Evolutionary conservation across 2,797 vertebrate species (phyloP).

Genomic region (Bovichtus variegatus): DNA sequence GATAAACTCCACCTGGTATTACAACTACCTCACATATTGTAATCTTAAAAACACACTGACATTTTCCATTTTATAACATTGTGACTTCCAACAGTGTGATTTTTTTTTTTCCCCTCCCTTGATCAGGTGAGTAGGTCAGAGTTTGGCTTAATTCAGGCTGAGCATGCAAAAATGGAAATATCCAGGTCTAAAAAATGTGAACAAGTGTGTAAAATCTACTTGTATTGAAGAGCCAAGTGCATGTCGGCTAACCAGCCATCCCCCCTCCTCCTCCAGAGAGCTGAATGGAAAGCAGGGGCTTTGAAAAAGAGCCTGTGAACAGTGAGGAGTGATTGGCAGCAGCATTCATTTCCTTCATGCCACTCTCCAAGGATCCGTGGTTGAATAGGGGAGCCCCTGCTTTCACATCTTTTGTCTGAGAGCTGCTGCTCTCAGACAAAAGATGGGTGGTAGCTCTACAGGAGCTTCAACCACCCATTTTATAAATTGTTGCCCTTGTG

Average conservation of each 20-base stretch:
- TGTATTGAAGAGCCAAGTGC: slow-evolving; percentile 27
- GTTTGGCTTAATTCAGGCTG: background rate
- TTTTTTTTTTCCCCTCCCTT: background rate
- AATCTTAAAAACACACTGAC: background rate
- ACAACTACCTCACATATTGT: background rate
- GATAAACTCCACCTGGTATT: background rate
- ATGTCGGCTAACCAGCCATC: slow-evolving; percentile 17
- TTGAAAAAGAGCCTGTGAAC: slow-evolving; percentile 74
- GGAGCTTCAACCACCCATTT: slow-evolving; percentile 27
- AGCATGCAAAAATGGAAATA: slow-evolving; percentile 15
- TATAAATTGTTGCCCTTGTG: slow-evolving; percentile 32
- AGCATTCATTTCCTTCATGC: slow-evolving; percentile 80
- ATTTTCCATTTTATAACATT: background rate
- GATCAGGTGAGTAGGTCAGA: background rate
- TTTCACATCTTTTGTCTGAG: slow-evolving; percentile 67
- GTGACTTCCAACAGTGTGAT: background rate
- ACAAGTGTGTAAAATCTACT: slow-evolving; percentile 28
- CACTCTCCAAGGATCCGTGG: slow-evolving; percentile 67
- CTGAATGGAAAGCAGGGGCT: slow-evolving; percentile 72
- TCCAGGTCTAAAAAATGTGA: slow-evolving; percentile 1
- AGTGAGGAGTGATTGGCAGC: slow-evolving; percentile 81
- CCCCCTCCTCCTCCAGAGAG: slow-evolving; percentile 51
- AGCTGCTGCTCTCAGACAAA: slow-evolving; percentile 33
- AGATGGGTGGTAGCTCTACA: slow-evolving; percentile 11
- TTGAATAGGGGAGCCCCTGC: slow-evolving; percentile 64